These are phyloP conservation scores for Heliornis fulica DNA, from an alignment of 2,113 vertebrate genomes.

Conservation along the genomic window DNA sequence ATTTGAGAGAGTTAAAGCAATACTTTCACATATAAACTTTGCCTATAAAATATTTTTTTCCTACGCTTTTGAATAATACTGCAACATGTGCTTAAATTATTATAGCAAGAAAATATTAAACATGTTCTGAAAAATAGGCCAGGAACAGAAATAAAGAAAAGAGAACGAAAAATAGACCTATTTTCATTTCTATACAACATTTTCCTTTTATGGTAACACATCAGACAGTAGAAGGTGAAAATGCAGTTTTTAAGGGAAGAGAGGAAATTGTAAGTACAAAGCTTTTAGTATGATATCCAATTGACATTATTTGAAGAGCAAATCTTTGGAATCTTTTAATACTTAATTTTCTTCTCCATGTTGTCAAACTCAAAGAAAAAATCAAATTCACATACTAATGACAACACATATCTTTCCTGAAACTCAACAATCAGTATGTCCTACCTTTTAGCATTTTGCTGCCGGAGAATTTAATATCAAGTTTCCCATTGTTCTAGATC, in stretches of 20 bases:
- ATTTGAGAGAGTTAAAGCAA: background rate
- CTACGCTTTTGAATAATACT: background rate
- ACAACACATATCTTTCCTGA: background rate
- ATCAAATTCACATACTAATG: background rate
- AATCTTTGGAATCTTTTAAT: background rate
- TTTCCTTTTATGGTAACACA: background rate
- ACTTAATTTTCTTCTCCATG: background rate
- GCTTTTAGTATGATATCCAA: background rate
- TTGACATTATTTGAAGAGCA: background rate
- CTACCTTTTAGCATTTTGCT: background rate
- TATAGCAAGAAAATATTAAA: background rate
- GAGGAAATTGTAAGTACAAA: background rate
- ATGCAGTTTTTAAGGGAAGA: background rate
- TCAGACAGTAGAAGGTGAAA: background rate
- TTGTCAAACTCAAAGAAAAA: background rate
- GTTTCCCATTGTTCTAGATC: background rate
- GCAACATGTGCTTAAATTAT: background rate
- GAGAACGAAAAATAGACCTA: background rate
- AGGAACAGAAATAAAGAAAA: background rate
- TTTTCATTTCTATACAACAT: background rate
- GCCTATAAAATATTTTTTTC: background rate
- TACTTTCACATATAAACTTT: background rate
- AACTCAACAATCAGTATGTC: background rate
- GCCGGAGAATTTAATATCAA: background rate
- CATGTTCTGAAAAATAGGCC: background rate